Base-by-base conservation (phyloP, 2,888 invertebrate species). In the Parnassius glacialis region DNA sequence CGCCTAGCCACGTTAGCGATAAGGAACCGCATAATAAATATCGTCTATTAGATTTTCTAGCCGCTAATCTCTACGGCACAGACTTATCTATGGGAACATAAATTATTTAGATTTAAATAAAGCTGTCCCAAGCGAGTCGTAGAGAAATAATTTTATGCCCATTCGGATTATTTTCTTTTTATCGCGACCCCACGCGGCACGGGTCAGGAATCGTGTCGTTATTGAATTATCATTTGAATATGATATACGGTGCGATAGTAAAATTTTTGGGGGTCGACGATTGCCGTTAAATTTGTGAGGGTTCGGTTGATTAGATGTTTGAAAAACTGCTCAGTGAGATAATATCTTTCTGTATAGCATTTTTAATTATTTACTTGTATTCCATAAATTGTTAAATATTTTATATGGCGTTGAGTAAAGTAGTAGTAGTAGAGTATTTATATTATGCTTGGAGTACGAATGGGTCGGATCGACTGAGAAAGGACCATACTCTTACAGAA, bases 201-300 rank as follows among this genome's bases (percentile, higher is more conserved):
- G 80, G 84, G 81, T 84, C 82, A 82, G 79, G 80, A 87, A 87
- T 88, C 85, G 84, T 79, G 74, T 74, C 73, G 78, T 83, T 87
- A 90, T 90, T 87, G 89, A 90, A 91, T 90, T 90, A 90, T 88
- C 87, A 87, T 89, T 86, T 85, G 84, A 87, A 88, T 89, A 81
- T 87, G 85, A 90, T 90, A 83, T 86, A 87, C 83, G 77, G 78
- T 75, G 81, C 75, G 79, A 77, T 81, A 75, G 76, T 76, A 71
- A 75, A 80, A 80, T 45, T 47, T 76, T 76, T 77, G 79, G 85
- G 85, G 85, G 82, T 74, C 74, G 74, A 84, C 80, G 81, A 87
- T 81, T 74, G 74, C 80, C 79, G 77, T 86, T 80, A 83, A 85
- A 86, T 85, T 80, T 80, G 80, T 81, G 79, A 77, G 86, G 86